Conservation (phyloP, 2,888 invertebrate genomes). For the Vanessa cardui region DNA sequence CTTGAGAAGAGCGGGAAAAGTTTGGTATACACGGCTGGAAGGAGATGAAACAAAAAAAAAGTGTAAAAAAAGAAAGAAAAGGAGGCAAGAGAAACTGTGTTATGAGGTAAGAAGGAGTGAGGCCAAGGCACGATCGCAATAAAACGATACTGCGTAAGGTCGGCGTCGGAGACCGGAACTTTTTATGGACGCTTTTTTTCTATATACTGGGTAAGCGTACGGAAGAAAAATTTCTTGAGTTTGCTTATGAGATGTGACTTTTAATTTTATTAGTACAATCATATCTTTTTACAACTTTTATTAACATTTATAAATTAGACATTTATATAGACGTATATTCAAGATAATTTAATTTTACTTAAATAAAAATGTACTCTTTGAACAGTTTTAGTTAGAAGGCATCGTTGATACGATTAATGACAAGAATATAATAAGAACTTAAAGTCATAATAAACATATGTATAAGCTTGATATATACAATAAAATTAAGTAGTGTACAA, state of each 20-base stretch:
- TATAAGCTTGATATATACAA: too few relatives aligned
- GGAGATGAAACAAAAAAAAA: conserved; percentile 21
- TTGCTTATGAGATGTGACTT: conserved; percentile 14
- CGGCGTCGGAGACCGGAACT: conserved; percentile 59
- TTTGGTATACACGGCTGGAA: conserved; percentile 28
- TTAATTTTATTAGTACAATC: conserved; percentile 4
- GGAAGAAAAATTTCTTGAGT: conserved; percentile 42
- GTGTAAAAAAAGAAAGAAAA: conserved; percentile 33
- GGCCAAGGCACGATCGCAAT: conserved; percentile 76
- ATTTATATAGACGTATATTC: background rate
- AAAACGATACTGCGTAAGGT: conserved; percentile 78
- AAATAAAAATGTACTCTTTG: too few relatives aligned
- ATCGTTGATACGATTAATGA: too few relatives aligned
- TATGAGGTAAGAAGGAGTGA: conserved; percentile 78
- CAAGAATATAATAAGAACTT: too few relatives aligned
- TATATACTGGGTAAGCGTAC: conserved; percentile 41
- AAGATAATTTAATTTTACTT: too few relatives aligned
- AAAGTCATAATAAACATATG: too few relatives aligned
- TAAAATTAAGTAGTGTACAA: too few relatives aligned
- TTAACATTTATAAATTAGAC: background rate
- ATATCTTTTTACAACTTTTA: background rate
- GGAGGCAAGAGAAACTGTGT: conserved; percentile 75
- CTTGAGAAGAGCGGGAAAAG: conserved; percentile 17
- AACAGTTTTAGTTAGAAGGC: too few relatives aligned
- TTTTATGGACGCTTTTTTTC: conserved; percentile 57